Evolutionary conservation across 2,888 invertebrate species (phyloP), one percentile per base, ranked within the genome.

Genomic region (Platerodrilus igneus): DNA sequence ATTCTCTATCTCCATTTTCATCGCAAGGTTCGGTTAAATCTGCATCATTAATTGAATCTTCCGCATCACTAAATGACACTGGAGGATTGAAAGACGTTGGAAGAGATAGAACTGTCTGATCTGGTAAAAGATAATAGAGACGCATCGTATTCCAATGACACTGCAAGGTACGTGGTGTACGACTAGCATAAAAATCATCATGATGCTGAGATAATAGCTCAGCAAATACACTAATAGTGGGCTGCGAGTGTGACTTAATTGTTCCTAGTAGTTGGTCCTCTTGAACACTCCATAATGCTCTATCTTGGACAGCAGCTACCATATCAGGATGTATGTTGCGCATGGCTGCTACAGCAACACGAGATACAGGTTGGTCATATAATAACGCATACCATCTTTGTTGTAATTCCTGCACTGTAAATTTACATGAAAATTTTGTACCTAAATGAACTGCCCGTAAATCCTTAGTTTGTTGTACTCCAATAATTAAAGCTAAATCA

Each of bases 341-440:
- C 85, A 96, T 94, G 0, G 94, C 93, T 27, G 88, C 83, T 1
- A 93, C 83, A 2, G 94, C 92, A 21, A 94, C 83, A 47, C 93
- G 76, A 3, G 94, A 94, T 29, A 97, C 83, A 27, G 89, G 81
- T n/a, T 90, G 87, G 68, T 97, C 94, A 66, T 96, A 97, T 13
- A 99, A 73, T 37, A 99, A 67, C 0, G 93, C 88, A 67, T 92
- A 94, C 97, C 97, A 99, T 31, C 97, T 79, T 37, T 93, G 89
- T 60, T 95, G 92, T 34, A 99, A 77, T 63, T 99, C 96, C 58
- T 87, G 85, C 14, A 93, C 72, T 0, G 93, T 91, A 65, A 95
- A 97, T 41, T 90, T 84, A 60, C 95, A 94, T 0, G 96, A 92
- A 70, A 99, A 99, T 62, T 93, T 95, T 1, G 92, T 84, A 3